A percentile compares a stretch with the other conserved stretches of the same genome.
phyloP scores from a whole-genome alignment of 2,888 invertebrate genomes.

The Drosophila multiciliata region DNA sequence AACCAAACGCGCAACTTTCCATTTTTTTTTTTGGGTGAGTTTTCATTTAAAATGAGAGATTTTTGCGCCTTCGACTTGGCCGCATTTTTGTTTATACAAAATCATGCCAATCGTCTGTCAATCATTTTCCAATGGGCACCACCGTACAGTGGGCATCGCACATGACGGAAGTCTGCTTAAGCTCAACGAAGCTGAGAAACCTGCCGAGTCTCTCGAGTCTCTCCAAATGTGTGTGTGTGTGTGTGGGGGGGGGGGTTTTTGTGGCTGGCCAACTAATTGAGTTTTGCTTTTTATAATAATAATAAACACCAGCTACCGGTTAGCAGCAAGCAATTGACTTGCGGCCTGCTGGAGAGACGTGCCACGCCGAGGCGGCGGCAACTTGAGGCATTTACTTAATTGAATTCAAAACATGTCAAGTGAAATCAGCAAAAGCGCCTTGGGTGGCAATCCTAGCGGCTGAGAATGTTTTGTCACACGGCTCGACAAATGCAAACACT shows the following conservation, averaged over 20 bases:
- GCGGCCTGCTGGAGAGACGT: conserved; percentile 33
- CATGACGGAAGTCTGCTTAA: conserved; percentile 80
- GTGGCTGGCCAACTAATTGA: conserved; percentile 67
- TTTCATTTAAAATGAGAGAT: conserved; percentile 42
- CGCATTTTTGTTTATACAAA: conserved; percentile 79
- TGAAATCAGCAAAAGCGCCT: conserved; percentile 63
- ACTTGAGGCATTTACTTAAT: conserved; percentile 62
- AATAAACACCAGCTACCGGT: conserved; percentile 63
- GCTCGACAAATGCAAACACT: conserved; percentile 67
- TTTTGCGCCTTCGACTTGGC: conserved; percentile 51
- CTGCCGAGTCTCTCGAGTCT: conserved; percentile 28
- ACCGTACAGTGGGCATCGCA: conserved; percentile 31
- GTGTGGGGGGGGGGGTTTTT: background rate
- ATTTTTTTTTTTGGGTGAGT: conserved; percentile 67
- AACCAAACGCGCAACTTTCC: conserved; percentile 67
- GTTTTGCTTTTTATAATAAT: conserved; percentile 74
- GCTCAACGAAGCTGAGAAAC: conserved; percentile 54
- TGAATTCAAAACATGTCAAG: conserved; percentile 79
- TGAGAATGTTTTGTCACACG: conserved; percentile 54
- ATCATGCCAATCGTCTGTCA: conserved; percentile 84
- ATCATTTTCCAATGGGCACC: conserved; percentile 76
- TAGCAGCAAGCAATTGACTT: conserved; percentile 46
- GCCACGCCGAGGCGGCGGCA: conserved; percentile 34
- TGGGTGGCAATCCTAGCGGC: conserved; percentile 66
- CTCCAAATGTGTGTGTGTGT: conserved; percentile 3